Conservation (phyloP, 2,797 vertebrate species). For the Gymnopithys bicolor region DNA sequence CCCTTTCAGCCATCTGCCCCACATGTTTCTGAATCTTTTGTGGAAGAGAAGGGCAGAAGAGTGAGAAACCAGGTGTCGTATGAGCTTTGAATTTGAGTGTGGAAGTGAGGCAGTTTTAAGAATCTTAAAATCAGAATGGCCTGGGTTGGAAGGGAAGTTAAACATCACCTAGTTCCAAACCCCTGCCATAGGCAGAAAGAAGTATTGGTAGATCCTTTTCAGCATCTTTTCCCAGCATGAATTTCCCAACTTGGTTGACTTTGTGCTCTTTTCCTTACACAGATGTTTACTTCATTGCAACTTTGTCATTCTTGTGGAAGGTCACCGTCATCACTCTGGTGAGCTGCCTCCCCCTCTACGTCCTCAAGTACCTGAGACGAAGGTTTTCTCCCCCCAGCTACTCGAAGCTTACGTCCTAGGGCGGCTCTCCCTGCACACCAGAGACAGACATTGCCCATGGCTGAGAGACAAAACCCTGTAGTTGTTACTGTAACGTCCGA, state of each 20-base stretch:
- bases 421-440: neutral
- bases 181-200: neutral
- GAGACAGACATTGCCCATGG: neutral
- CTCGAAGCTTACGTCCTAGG: conserved; percentile 93
- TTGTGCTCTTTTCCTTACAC: neutral
- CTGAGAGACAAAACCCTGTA: conserved; percentile 31
- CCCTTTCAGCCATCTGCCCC: neutral
- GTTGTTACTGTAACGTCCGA: neutral
- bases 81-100: neutral
- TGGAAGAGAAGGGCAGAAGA: neutral
- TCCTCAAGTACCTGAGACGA: conserved; percentile 95
- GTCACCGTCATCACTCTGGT: conserved; percentile 96
- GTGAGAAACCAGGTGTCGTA: neutral
- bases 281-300: conserved; percentile 97
- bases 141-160: neutral
- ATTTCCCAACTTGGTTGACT: neutral
- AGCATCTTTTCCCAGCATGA: neutral
- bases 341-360: conserved; percentile 97
- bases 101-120: neutral
- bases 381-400: conserved; percentile 98
- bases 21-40: neutral
- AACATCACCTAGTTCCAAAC: neutral
- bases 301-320: conserved; percentile 97
- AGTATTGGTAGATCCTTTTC: neutral
- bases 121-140: neutral